Evolutionary conservation across 2,113 vertebrate species (phyloP).

Genomic region (Rhinopithecus roxellana): DNA sequence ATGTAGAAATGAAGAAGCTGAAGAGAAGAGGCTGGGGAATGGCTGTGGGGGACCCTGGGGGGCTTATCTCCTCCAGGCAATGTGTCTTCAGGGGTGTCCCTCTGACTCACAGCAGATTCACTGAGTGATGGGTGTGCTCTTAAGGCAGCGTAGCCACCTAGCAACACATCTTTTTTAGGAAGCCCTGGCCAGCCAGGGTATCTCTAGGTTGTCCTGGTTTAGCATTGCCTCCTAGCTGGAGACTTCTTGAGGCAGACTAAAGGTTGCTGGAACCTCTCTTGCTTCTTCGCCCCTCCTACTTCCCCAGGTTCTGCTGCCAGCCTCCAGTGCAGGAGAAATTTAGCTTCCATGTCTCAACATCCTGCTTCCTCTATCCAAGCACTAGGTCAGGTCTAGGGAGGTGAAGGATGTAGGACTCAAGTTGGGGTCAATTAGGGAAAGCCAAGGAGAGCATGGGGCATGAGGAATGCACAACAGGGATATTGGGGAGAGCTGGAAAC

Average conservation of each 20-base stretch:
- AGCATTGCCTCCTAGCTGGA: not conserved
- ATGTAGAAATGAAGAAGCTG: not conserved
- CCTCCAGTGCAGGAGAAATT: not conserved
- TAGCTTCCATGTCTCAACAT: not conserved
- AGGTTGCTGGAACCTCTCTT: not conserved
- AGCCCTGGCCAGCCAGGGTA: not conserved
- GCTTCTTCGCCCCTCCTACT: not conserved
- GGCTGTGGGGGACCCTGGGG: not conserved
- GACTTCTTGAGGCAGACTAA: not conserved
- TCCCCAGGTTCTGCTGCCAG: not conserved
- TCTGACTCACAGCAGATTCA: not conserved
- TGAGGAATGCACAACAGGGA: not conserved
- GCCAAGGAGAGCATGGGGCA: not conserved
- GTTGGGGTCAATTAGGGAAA: not conserved
- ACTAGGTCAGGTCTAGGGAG: not conserved
- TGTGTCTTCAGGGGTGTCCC: not conserved
- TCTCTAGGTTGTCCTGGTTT: not conserved
- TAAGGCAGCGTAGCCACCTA: not conserved
- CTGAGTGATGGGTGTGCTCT: not conserved
- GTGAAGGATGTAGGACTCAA: not conserved
- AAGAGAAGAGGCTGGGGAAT: not conserved
- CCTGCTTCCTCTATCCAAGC: not conserved
- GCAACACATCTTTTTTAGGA: not conserved
- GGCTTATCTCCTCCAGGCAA: not conserved
- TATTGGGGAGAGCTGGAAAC: not conserved